A percentile compares a stretch with the other conserved stretches of the same genome.
Conservation (phyloP, 2,113 vertebrate species). For the Xyliphius kryptos region DNA sequence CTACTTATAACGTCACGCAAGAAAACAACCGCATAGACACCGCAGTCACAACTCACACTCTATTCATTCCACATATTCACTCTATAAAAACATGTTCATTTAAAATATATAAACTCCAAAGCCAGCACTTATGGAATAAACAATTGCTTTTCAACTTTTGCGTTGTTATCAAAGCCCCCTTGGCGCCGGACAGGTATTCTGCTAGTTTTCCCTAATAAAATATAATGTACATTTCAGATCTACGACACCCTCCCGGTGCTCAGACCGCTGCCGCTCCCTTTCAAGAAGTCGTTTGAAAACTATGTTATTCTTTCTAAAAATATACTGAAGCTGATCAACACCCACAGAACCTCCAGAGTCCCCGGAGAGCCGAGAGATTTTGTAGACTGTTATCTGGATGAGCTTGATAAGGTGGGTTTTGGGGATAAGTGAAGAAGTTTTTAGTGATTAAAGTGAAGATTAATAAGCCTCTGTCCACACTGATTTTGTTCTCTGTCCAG, state of each 20-base stretch:
- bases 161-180: too few relatives aligned
- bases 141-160: too few relatives aligned
- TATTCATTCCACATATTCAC: too few relatives aligned
- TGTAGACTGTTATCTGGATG: conserved; percentile 51
- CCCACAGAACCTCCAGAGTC: conserved; percentile 37
- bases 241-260: conserved; percentile 38
- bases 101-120: too few relatives aligned
- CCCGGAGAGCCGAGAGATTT: conserved; percentile 44
- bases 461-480: not conserved
- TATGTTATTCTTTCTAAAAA: conserved; percentile 1
- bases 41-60: too few relatives aligned
- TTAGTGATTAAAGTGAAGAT: not conserved
- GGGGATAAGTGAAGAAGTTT: not conserved
- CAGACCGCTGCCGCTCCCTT: conserved; percentile 42
- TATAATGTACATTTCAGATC: conserved; percentile 15
- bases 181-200: too few relatives aligned
- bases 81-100: too few relatives aligned
- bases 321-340: conserved; percentile 25
- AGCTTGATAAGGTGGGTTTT: conserved; percentile 39
- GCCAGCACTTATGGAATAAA: too few relatives aligned
- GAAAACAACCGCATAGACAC: too few relatives aligned
- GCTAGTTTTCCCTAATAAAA: too few relatives aligned
- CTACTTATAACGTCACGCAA: too few relatives aligned
- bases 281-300: conserved; percentile 40
- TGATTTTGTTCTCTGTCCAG: not conserved